Base-by-base conservation (phyloP, 2,113 vertebrate species). In the Carlito syrichta region DNA sequence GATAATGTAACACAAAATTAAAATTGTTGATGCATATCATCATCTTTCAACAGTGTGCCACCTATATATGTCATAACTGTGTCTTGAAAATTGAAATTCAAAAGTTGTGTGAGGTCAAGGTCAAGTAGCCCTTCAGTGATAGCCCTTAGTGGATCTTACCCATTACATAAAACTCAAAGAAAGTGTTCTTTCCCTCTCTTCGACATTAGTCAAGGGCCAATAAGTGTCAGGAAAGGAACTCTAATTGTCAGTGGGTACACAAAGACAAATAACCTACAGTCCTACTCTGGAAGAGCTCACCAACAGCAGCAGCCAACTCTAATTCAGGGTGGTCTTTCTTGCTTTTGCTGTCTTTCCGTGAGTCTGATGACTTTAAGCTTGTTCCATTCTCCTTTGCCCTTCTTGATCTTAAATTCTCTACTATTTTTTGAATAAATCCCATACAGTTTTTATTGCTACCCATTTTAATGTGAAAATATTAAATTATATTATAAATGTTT, bases 141-240 rank as follows among this genome's bases (percentile, higher is more conserved):
- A 48, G 56, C 12, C 8, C 35, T 62, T 73, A 13, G 27, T 56
- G 52, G 40, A 30, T 94, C 45, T 56, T 54, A 79, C 17, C 10
- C 10, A 11, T 95, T 62, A 95, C 56, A 93, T 94, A 87, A 96
- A 88, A 22, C 50, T n/a, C 16, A 63, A 76, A 38, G 84, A 11
- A 45, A 79, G 19, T 38, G 17, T 43, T 30, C 76, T 94, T 71
- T 3, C 8, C 3, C 1, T 43, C 8, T 76, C 27, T 56, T 58
- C 56, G 74, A 5, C 25, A 58, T 89, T 40, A 83, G 78, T 60
- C 8, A 43, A 56, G 81, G 68, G 9, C 38, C 71, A 45, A 1
- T n/a, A 63, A 40, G 16, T 89, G 40, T 17, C 74, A 84, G 32
- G 52, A 74, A 48, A 69, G 45, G 56, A 38, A 7, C 20, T 45